A percentile compares a stretch with the other conserved stretches of the same genome.
Conservation (phyloP, 64 coral and sea anemone species). For the Montipora foliosa region DNA sequence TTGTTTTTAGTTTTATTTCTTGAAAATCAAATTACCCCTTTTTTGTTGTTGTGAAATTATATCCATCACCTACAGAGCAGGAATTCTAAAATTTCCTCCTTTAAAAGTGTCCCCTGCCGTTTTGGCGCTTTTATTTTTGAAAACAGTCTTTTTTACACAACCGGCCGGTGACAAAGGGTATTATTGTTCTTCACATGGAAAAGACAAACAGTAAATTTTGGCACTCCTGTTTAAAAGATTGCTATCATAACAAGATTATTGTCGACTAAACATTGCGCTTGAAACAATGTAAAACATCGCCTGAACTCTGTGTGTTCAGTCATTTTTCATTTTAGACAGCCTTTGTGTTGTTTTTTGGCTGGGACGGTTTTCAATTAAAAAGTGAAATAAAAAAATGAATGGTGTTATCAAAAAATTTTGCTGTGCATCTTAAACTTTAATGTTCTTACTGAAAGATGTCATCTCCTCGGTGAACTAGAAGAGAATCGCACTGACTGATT, state of each 20-base stretch:
- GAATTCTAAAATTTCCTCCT: slow-evolving; percentile 55
- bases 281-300: slow-evolving; percentile 1
- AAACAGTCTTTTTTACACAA: slow-evolving; percentile 26
- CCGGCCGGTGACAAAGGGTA: background rate
- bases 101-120: background rate
- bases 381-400: no score
- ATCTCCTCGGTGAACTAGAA: background rate
- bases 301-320: background rate
- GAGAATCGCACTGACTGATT: background rate
- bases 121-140: background rate
- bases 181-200: slow-evolving; percentile 37
- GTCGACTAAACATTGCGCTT: slow-evolving; percentile 46
- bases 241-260: slow-evolving; percentile 45
- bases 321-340: background rate
- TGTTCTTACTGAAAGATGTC: no score
- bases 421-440: no score
- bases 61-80: background rate
- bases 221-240: slow-evolving; percentile 45
- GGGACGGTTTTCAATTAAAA: no score
- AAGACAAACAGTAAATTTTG: slow-evolving; percentile 49
- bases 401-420: background rate
- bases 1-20: background rate
- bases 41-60: slow-evolving; percentile 31
- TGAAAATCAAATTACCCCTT: background rate
- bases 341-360: background rate